Evolutionary conservation across 2,888 invertebrate species (phyloP).

Genomic region (Zele albiditarsus): DNA sequence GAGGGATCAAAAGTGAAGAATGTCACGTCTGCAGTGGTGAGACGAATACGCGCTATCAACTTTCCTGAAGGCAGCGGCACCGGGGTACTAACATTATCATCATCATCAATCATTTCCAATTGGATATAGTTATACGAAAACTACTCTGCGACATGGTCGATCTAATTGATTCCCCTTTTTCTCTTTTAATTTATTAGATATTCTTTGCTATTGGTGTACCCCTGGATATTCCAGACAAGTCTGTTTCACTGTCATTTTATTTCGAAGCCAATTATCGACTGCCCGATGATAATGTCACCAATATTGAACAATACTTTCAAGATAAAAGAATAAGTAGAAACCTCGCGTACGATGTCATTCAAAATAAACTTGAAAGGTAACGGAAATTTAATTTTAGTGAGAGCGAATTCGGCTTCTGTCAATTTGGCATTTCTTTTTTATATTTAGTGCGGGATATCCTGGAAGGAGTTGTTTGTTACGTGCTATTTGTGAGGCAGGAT

Average conservation of each 20-base stretch:
- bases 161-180: slow-evolving; percentile 15
- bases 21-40: slow-evolving; percentile 61
- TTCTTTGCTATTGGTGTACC: slow-evolving; percentile 83
- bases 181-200: slow-evolving; percentile 74
- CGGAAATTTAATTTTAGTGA: slow-evolving; percentile 59
- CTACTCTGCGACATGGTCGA: neutral
- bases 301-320: slow-evolving; percentile 50
- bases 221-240: slow-evolving; percentile 80
- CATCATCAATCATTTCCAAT: slow-evolving; percentile 51
- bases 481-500: slow-evolving; percentile 79
- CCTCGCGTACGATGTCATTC: slow-evolving; percentile 75
- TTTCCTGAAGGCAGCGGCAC: slow-evolving; percentile 67
- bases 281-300: slow-evolving; percentile 74
- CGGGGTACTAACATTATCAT: slow-evolving; percentile 61
- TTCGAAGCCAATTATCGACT: slow-evolving; percentile 82
- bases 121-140: slow-evolving; percentile 11
- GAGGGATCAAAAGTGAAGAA: slow-evolving; percentile 60
- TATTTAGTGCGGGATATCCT: slow-evolving; percentile 75
- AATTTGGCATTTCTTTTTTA: slow-evolving; percentile 8
- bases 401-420: neutral
- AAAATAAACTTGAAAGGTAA: slow-evolving; percentile 76
- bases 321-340: slow-evolving; percentile 74
- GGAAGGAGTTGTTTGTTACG: slow-evolving; percentile 78
- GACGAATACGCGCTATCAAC: slow-evolving; percentile 66
- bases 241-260: slow-evolving; percentile 83